Conservation (phyloP, 2,113 vertebrate species). For the Caretta caretta region DNA sequence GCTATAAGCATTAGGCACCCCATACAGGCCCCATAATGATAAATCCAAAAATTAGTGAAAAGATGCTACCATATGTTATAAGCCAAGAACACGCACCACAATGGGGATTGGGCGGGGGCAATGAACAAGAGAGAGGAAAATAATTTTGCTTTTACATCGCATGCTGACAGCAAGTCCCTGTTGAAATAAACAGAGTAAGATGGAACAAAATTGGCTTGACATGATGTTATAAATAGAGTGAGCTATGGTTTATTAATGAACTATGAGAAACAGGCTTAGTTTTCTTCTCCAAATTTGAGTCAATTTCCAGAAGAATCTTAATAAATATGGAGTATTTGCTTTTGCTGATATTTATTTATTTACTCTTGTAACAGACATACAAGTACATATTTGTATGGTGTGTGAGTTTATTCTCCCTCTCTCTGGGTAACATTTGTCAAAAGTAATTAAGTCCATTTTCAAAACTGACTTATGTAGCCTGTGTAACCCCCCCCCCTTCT, state of each 20-base stretch:
- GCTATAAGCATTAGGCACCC: not conserved
- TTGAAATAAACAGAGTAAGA: not conserved
- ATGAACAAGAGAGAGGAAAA: not conserved
- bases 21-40: not conserved
- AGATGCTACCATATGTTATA: not conserved
- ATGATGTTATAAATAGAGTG: constrained; percentile 57
- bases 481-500: not conserved
- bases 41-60: not conserved
- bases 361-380: not conserved
- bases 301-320: constrained; percentile 22
- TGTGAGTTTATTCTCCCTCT: not conserved
- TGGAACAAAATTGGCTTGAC: constrained; percentile 9
- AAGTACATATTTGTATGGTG: rapidly evolving
- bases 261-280: not conserved
- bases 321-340: not conserved
- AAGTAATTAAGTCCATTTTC: not conserved
- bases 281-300: not conserved
- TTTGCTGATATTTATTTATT: not conserved
- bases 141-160: not conserved
- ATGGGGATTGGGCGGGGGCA: too few species aligned
- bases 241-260: constrained; percentile 73
- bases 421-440: rapidly evolving
- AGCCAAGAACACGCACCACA: not conserved
- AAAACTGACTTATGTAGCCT: not conserved
- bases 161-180: not conserved